Evolutionary conservation across 2,888 invertebrate species (phyloP).

Genomic region (Steinernema hermaphroditum): DNA sequence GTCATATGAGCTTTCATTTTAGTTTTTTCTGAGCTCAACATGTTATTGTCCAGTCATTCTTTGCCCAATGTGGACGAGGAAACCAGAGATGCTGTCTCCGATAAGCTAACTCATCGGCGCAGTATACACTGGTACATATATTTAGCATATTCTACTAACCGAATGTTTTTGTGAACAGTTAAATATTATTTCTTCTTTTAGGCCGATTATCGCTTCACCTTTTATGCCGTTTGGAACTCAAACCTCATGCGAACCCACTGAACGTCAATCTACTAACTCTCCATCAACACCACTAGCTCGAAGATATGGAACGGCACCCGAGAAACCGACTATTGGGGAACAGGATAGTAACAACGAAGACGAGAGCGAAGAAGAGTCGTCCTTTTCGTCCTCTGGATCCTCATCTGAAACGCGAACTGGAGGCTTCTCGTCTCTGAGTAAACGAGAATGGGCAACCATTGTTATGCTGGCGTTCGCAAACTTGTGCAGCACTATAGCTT

Average conservation of each 20-base stretch:
- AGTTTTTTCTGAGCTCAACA: neutral
- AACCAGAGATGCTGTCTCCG: neutral
- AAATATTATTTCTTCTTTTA: no score
- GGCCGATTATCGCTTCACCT: slow-evolving; percentile 61
- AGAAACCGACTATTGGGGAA: slow-evolving; percentile 32
- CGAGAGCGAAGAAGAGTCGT: slow-evolving; percentile 36
- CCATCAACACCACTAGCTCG: slow-evolving; percentile 28
- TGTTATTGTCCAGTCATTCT: neutral
- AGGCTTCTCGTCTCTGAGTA: slow-evolving; percentile 33
- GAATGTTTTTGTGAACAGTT: no score
- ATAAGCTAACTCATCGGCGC: slow-evolving; percentile 1
- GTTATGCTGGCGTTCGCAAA: slow-evolving; percentile 64
- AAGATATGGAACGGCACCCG: slow-evolving; percentile 13
- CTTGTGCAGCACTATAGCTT: slow-evolving; percentile 64
- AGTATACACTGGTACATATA: slow-evolving; percentile 8
- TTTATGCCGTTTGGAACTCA: slow-evolving; percentile 65
- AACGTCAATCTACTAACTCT: slow-evolving; percentile 34
- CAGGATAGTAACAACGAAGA: slow-evolving; percentile 36
- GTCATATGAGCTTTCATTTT: no score
- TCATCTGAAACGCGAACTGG: neutral
- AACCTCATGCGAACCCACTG: slow-evolving; percentile 46
- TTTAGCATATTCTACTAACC: no score
- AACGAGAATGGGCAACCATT: slow-evolving; percentile 57
- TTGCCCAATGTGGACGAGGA: slow-evolving; percentile 8
- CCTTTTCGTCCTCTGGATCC: neutral